These are phyloP conservation scores for Gymnogyps californianus DNA, from an alignment of 2,113 vertebrate species.

Conservation along the genomic window DNA sequence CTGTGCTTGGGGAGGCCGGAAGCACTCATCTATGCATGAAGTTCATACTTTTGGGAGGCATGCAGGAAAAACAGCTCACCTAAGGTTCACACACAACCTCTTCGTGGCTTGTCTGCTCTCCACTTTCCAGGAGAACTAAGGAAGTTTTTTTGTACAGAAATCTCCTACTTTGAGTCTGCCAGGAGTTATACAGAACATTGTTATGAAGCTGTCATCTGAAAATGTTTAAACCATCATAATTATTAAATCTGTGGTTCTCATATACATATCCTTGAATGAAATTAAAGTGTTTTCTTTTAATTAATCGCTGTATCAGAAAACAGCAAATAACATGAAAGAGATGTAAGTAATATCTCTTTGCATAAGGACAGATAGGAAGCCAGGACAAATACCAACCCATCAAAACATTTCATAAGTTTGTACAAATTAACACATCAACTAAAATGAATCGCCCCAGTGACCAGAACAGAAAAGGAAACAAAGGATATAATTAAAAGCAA, in stretches of 20 bases:
- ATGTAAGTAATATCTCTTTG: not conserved
- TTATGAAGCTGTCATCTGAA: not conserved
- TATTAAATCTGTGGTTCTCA: not conserved
- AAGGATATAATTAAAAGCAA: conserved; percentile 16
- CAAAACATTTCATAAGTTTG: not conserved
- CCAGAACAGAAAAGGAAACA: not conserved
- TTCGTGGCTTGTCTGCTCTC: not conserved
- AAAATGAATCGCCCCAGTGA: not conserved
- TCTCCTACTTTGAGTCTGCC: not conserved
- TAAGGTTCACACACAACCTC: not conserved
- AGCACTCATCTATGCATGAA: not conserved
- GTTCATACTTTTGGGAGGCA: not conserved
- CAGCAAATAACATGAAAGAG: not conserved
- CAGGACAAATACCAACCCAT: not conserved
- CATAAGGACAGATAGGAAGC: not conserved
- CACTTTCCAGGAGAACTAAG: accelerated
- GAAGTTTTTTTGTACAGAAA: not conserved
- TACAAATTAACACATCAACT: not conserved
- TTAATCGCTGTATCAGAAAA: not conserved
- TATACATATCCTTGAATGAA: not conserved
- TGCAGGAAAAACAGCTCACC: not conserved
- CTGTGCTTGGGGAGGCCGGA: accelerated
- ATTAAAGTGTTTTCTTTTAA: not conserved
- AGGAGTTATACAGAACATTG: not conserved
- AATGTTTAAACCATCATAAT: not conserved